Base-by-base conservation (phyloP, 2,797 vertebrate genomes). In the Halcyon badia region DNA sequence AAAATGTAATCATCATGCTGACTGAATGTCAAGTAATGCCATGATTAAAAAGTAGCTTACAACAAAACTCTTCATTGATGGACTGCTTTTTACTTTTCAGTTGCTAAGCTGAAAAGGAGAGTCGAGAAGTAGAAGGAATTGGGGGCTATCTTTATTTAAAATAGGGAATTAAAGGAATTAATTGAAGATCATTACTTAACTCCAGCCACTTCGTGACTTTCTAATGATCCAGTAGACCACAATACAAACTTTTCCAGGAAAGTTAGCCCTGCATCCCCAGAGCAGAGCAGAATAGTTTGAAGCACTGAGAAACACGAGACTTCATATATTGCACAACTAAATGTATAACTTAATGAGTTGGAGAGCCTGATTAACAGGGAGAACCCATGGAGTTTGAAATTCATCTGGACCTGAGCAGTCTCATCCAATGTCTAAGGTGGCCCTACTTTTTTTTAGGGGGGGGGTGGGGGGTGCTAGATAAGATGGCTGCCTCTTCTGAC, bases 1-100 rank as follows among this genome's bases (percentile, higher is more conserved):
- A 89, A 95, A 87, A 83, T 81, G 33, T 60, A 85, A 75, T 91
- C 5, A 1, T 73, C 52, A 19, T 80, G 57, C 37, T 86, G 62
- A 91, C 85, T 89, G 49, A 88, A 82, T 91, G 69, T 92, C 84
- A 75, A 94, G 79, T 94, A 96, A 86, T 6, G 46, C 31, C 4
- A 2, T 72, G 41, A 91, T 91, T 87, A 95, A 97, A 96, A 94
- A 70, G 58, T 68, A 90, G 83, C 48, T 96, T 94, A 46, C 56
- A 73, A 58, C 19, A 81, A 76, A 80, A 66, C 56, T 78, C 52
- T 85, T 82, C 83, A 73, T 94, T 70, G 82, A 68, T n/a, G 6
- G 58, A 52, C 75, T 89, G 57, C 39, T 94, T 83, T 85, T 82
- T 75, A 64, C 48, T 85, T 89, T 46, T 58, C 37, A 33, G 41